Percentiles rank a stretch among this genome's conserved stretches.
Conservation (phyloP, 1,140 invertebrate species). For the Magallana gigas region DNA sequence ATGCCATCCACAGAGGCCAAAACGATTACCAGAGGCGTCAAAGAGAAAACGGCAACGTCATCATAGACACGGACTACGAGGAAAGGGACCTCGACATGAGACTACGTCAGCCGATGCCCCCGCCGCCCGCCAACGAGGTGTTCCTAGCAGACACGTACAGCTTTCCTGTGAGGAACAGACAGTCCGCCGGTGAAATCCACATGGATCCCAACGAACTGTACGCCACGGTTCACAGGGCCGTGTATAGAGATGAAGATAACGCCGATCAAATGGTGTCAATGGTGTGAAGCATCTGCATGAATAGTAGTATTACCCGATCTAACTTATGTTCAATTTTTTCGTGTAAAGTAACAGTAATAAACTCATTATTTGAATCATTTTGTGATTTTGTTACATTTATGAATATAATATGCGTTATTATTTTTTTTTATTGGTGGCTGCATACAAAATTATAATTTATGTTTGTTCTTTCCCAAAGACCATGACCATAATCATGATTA, state of each 20-base stretch:
- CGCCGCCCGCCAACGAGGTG: neutral
- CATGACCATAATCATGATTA: too few species aligned
- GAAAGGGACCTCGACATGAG: conserved; percentile 14
- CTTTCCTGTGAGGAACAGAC: conserved; percentile 1
- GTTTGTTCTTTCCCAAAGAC: too few species aligned
- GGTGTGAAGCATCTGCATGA: neutral
- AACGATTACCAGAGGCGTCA: neutral
- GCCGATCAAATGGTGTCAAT: conserved; percentile 25
- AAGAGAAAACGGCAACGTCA: neutral
- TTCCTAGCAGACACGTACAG: conserved; percentile 33
- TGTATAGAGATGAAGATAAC: neutral
- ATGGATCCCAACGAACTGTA: conserved; percentile 19
- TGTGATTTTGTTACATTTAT: too few species aligned
- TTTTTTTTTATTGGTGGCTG: too few species aligned
- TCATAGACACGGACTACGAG: neutral
- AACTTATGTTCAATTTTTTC: too few species aligned
- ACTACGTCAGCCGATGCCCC: conserved; percentile 8
- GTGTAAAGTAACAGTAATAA: too few species aligned
- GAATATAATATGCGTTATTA: too few species aligned
- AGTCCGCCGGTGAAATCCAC: neutral
- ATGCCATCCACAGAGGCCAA: conserved; percentile 19
- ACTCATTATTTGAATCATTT: too few species aligned
- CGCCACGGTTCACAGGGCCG: conserved; percentile 15
- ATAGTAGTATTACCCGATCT: too few species aligned
- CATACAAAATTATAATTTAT: too few species aligned